Percentiles rank a stretch among this genome's conserved stretches.
These are phyloP conservation scores for Macroramphosus scolopax DNA, from an alignment of 2,797 vertebrate genomes.

Conservation along the genomic window DNA sequence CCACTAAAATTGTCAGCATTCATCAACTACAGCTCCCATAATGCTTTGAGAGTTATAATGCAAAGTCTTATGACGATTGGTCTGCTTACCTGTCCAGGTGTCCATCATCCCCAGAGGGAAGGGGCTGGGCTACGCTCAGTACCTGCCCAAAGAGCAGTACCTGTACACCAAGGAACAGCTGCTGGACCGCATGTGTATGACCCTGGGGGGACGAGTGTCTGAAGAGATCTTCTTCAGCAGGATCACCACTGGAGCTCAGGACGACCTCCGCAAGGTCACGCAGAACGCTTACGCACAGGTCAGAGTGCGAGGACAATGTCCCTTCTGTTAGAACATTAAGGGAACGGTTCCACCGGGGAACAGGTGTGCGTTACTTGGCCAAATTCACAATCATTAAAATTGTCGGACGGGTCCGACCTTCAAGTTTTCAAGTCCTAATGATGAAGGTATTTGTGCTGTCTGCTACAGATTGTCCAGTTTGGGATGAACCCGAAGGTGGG, in stretches of 20 bases:
- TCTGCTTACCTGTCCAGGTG: slow-evolving; percentile 80
- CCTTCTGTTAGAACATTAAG: too few relatives aligned
- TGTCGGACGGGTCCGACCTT: too few relatives aligned
- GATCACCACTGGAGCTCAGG: slow-evolving; percentile 95
- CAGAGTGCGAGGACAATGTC: too few relatives aligned
- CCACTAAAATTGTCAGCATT: too few relatives aligned
- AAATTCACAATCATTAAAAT: too few relatives aligned
- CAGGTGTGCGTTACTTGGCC: too few relatives aligned
- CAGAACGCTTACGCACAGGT: slow-evolving; percentile 93
- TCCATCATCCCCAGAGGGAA: slow-evolving; percentile 96
- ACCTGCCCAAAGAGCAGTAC: slow-evolving; percentile 94
- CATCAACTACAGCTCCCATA: too few relatives aligned
- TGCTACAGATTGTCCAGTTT: slow-evolving; percentile 91
- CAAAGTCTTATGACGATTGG: too few relatives aligned
- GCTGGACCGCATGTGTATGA: slow-evolving; percentile 98
- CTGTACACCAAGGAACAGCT: slow-evolving; percentile 95
- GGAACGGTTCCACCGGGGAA: too few relatives aligned
- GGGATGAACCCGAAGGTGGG: slow-evolving; percentile 97
- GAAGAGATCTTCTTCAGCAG: slow-evolving; percentile 94
- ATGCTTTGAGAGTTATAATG: too few relatives aligned
- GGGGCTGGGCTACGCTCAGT: slow-evolving; percentile 95
- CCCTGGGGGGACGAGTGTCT: slow-evolving; percentile 88
- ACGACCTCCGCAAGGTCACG: slow-evolving; percentile 93
- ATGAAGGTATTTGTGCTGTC: neutral
- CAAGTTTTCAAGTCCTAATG: too few relatives aligned